Base-by-base conservation (phyloP, 2,888 invertebrate genomes). In the Arrhopalites spinosus region DNA sequence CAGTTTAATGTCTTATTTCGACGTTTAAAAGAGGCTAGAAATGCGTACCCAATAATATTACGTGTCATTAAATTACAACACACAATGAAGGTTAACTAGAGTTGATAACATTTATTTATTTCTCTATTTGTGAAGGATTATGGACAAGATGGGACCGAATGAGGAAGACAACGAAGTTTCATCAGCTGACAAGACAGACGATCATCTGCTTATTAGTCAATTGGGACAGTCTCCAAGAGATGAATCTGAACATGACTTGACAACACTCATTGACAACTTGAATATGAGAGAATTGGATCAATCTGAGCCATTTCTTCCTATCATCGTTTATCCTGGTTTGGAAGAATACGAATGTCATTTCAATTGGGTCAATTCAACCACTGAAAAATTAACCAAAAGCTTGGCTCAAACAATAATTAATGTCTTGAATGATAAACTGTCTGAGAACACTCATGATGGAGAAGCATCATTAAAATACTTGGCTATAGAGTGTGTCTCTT, bases 331-430 rank as follows among this genome's bases (percentile, higher is more conserved):
- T 47, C 27, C 74, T 5, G 75, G 75, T 20, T 29, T 77, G 63
- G 70, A 77, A n/a, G 59, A 75, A 15, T 75, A 73, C 50, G 61
- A 72, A 13, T 75, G 67, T 64, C 72, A 75, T 43, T 61, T 72
- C 1, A 77, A 77, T 63, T 77, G 77, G 77, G 63, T 77, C n/a
- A n/a, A n/a, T 13, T 53, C 53, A 23, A 36, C 20, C 30, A 29
- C 11, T 11, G 30, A 69, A n/a, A 53, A 69, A 29, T 17, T 69
- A 29, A 69, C 53, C 25, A 69, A 67, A 17, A 61, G 72, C 2
- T 72, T 69, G 29, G 47, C 75, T 47, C 72, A 75, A 1, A 66
- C 64, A 20, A 61, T 77, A 15, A 73, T 61, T 1, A 75, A 75
- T 43, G 30, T 67, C 15, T 23, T 71, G 2, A 73, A 77, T 30